A percentile compares a stretch with the other conserved stretches of the same genome.
Evolutionary conservation across 2,888 invertebrate species (phyloP).

Genomic region (Drosophila aldrichi): DNA sequence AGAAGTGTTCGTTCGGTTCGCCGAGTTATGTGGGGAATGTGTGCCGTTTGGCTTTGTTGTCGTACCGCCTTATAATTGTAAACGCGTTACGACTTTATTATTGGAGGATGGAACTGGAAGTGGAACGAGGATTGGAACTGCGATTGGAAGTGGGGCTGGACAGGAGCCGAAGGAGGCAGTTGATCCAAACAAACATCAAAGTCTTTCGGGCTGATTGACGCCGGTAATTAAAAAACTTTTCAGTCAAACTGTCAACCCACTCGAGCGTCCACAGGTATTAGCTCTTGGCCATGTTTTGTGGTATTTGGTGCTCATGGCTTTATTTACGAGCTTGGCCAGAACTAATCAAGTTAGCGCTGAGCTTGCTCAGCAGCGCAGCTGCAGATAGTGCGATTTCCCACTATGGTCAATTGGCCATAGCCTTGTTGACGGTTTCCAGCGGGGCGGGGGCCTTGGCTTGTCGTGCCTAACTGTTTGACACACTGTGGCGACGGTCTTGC

Average conservation of each 20-base stretch:
- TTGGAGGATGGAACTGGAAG: constrained; percentile 7
- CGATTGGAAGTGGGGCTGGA: neutral
- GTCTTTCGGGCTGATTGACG: constrained; percentile 48
- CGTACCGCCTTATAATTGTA: constrained; percentile 73
- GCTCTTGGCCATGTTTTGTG: constrained; percentile 24
- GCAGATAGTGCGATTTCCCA: constrained; percentile 62
- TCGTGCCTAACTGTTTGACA: constrained; percentile 69
- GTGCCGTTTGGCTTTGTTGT: constrained; percentile 73
- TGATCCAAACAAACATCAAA: constrained; percentile 45
- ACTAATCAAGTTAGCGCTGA: constrained; percentile 77
- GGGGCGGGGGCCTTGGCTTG: neutral
- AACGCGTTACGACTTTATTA: constrained; percentile 78
- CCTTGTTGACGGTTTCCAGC: neutral
- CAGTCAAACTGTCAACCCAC: constrained; percentile 73
- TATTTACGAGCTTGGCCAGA: constrained; percentile 57
- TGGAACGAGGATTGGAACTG: too few species aligned
- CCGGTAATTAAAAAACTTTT: constrained; percentile 63
- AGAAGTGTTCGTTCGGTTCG: constrained; percentile 11
- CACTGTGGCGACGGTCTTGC: constrained; percentile 37
- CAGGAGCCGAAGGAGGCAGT: constrained; percentile 18
- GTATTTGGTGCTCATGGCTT: constrained; percentile 66
- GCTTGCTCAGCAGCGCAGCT: constrained; percentile 63
- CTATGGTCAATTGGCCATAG: constrained; percentile 47
- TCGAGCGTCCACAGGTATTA: constrained; percentile 40
- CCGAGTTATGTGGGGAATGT: constrained; percentile 64